Evolutionary conservation across 2,113 vertebrate species (phyloP).

Genomic region (Oostethus manadensis): DNA sequence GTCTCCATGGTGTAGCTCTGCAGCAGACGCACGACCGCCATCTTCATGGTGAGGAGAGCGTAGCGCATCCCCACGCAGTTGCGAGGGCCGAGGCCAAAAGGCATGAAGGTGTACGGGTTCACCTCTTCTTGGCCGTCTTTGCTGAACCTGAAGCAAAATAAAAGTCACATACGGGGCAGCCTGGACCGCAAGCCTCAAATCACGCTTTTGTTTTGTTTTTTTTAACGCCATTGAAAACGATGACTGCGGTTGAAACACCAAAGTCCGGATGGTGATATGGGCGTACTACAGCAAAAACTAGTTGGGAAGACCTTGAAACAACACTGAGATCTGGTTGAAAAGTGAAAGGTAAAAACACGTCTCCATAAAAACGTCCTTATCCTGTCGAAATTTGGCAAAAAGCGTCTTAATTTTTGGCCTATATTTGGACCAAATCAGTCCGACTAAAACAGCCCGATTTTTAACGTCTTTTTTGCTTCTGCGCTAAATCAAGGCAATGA

Average conservation of each 20-base stretch:
- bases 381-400: no score
- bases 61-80: conserved; percentile 66
- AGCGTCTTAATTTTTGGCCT: no score
- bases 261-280: background rate
- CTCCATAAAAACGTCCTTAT: no score
- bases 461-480: no score
- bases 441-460: no score
- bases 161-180: background rate
- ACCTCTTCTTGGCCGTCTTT: conserved; percentile 41
- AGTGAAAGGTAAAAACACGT: no score
- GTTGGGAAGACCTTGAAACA: no score
- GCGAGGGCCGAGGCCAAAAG: conserved; percentile 57
- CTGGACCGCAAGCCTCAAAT: background rate
- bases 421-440: no score
- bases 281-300: no score
- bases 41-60: conserved; percentile 48
- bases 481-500: no score
- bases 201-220: background rate
- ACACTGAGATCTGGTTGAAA: no score
- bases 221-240: no score
- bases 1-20: conserved; percentile 53
- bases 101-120: conserved; percentile 51
- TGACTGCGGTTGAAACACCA: background rate
- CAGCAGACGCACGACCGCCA: conserved; percentile 47
- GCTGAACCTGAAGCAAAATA: conserved; percentile 43